Conservation (phyloP, 2,113 vertebrate species). For the Sapayoa aenigma region DNA sequence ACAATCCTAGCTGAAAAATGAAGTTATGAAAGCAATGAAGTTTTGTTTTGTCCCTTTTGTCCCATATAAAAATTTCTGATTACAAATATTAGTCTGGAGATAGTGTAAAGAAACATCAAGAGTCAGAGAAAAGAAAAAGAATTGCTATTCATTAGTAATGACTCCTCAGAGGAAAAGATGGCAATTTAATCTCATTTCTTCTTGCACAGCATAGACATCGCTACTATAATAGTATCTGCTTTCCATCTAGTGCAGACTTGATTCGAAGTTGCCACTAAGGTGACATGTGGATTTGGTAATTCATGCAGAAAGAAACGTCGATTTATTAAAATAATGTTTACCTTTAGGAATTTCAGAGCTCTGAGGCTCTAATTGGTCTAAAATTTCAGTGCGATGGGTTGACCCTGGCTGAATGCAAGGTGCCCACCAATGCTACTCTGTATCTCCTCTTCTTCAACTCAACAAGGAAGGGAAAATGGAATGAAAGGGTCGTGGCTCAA, state of each 20-base stretch:
- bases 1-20: neutral
- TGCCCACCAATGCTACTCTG: rapidly evolving
- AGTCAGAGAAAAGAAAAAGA: neutral
- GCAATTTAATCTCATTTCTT: neutral
- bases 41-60: neutral
- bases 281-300: neutral
- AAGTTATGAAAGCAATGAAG: neutral
- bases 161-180: neutral
- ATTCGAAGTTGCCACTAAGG: neutral
- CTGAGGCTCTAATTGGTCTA: neutral
- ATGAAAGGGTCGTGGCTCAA: rapidly evolving
- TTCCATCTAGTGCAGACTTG: neutral
- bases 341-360: neutral
- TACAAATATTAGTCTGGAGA: neutral
- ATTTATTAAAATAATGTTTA: neutral
- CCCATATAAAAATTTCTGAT: neutral
- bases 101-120: neutral
- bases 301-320: neutral
- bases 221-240: neutral
- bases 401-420: neutral
- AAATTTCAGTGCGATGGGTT: neutral
- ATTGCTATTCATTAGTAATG: neutral
- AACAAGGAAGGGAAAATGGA: neutral
- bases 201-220: neutral
- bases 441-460: neutral